Base-by-base conservation (phyloP, 2,797 vertebrate species). In the Limnodromus scolopaceus region DNA sequence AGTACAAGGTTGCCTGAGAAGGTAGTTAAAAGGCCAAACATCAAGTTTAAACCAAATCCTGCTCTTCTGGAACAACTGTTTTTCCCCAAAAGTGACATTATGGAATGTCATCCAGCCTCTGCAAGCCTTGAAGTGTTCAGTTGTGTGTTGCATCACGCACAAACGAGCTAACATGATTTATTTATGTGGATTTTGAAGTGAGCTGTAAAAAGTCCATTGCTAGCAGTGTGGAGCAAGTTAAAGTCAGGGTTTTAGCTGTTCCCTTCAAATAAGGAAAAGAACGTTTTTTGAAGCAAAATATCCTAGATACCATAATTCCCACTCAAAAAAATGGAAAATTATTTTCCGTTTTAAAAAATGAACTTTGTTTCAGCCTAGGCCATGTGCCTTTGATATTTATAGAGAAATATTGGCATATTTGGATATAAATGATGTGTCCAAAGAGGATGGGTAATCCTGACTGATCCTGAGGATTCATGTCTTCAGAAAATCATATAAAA, bases 401-500 rank as follows among this genome's bases (percentile, higher is more conserved):
- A 64, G 38, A 68, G 34, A 57, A 94, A 88, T n/a, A 60, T 1
- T 83, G 79, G 79, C 18, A 68, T 86, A 61, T 69, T 54, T 88
- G 36, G 32, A 75, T 61, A 4, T 12, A 80, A 64, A 76, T 22
- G 25, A 48, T 72, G 54, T 49, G n/a, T 81, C 43, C 55, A 65
- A 80, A 71, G 27, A 78, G 34, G 34, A 75, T 32, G 69, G 30
- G 34, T 53, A 88, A 92, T 65, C 34, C 49, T 75, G 38, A 23
- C 60, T 64, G 80, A 90, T 70, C 25, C 64, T 25, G 11, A 84
- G 54, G 69, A 38, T 87, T 61, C 18, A 9, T 3, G 16, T 25
- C 79, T 86, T 93, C 79, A 90, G 54, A 75, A 93, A 92, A 76
- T 75, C 24, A 23, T 18, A 78, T n/a, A 93, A 95, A 97, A 86